Evolutionary conservation across 2,888 invertebrate genomes (phyloP).

Genomic region (Drosophila trichaetosa): DNA sequence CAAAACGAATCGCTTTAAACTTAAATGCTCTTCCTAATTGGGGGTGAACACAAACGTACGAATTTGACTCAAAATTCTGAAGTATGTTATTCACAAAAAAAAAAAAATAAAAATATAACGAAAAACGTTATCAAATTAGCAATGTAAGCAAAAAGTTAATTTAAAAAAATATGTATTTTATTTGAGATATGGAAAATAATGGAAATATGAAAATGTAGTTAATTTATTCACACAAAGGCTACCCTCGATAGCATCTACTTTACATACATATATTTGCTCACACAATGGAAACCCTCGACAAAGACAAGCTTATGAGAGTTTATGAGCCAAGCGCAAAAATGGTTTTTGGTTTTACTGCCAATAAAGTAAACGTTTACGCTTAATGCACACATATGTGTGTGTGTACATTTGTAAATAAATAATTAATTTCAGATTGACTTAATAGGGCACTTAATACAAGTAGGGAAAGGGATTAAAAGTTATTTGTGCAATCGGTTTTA

Average conservation of each 20-base stretch:
- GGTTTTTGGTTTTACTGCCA: constrained; percentile 4
- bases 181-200: constrained; percentile 1
- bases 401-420: neutral
- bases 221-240: neutral
- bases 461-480: constrained; percentile 4
- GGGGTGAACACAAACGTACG: constrained; percentile 1
- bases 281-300: neutral
- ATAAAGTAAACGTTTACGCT: constrained; percentile 4
- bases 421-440: constrained; percentile 1
- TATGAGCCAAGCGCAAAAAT: neutral
- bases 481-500: constrained; percentile 1
- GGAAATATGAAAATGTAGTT: neutral
- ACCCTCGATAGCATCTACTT: neutral
- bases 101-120: neutral
- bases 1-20: constrained; percentile 36
- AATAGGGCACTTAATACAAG: neutral
- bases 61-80: neutral
- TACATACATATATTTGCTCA: neutral
- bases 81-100: no score
- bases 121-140: neutral
- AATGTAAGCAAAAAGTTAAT: neutral
- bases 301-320: neutral
- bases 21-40: constrained; percentile 43
- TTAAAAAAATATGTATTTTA: neutral
- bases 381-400: neutral